Conservation (phyloP, 2,888 invertebrate species). For the Baccha elongata region DNA sequence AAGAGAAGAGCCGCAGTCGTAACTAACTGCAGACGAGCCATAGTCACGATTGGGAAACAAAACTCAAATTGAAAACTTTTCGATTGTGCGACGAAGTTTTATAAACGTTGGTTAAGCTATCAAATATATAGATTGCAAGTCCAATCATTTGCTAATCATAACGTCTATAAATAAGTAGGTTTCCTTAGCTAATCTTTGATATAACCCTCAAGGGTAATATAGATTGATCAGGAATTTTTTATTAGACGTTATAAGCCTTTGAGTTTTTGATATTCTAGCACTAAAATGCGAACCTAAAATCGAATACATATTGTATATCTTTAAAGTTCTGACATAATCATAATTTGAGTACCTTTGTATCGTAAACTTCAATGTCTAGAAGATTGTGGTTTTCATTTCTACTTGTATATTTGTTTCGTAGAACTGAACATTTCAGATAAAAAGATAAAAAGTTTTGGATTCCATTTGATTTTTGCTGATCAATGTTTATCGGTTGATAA, state of each 20-base stretch:
- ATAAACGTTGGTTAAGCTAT: constrained; percentile 12
- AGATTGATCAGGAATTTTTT: background rate
- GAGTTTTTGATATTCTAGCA: background rate
- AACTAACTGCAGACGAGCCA: constrained; percentile 38
- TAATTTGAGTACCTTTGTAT: background rate
- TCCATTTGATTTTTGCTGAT: too few species aligned
- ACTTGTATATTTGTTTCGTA: too few species aligned
- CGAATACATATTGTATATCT: background rate
- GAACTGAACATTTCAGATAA: too few species aligned
- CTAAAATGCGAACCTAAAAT: background rate
- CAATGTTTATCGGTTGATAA: too few species aligned
- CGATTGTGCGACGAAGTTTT: constrained; percentile 15
- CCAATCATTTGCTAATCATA: constrained; percentile 31
- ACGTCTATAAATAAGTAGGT: constrained; percentile 18
- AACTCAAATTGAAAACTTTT: constrained; percentile 30
- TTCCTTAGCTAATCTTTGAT: background rate
- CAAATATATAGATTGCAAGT: constrained; percentile 8
- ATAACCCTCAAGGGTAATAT: background rate
- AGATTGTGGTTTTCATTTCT: too few species aligned
- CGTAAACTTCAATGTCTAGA: too few species aligned
- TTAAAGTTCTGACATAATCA: background rate
- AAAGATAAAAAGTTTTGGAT: too few species aligned
- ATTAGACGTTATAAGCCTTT: background rate
- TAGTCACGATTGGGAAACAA: constrained; percentile 16
- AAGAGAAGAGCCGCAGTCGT: constrained; percentile 23